Percentiles rank a stretch among this genome's conserved stretches.
phyloP scores from a whole-genome alignment of 2,113 vertebrate species.

The Aythya baeri region DNA sequence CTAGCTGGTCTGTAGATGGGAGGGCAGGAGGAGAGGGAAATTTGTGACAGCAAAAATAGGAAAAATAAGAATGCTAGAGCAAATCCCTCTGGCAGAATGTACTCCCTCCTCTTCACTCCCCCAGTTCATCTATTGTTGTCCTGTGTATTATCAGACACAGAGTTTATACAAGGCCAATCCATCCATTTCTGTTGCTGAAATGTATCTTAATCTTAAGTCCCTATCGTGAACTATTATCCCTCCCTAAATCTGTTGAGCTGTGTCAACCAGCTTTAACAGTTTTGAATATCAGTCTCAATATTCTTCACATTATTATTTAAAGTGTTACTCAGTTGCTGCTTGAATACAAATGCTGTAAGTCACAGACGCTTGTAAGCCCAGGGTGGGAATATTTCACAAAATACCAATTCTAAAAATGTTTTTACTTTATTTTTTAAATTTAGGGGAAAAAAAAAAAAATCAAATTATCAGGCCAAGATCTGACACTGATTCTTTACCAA shows the following conservation, averaged over 20 bases:
- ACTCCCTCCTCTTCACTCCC: neutral
- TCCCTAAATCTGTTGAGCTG: neutral
- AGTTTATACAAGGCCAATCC: neutral
- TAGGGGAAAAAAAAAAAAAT: neutral
- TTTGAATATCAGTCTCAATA: neutral
- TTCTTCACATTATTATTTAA: neutral
- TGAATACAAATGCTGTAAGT: neutral
- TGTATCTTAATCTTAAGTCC: neutral
- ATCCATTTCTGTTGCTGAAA: conserved; percentile 2
- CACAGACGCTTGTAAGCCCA: neutral
- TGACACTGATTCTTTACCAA: neutral
- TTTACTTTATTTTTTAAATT: neutral
- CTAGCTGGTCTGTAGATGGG: neutral
- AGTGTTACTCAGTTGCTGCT: neutral
- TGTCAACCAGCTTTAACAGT: neutral
- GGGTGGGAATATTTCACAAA: neutral
- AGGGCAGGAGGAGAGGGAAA: neutral
- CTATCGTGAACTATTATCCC: neutral
- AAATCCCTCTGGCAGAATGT: neutral
- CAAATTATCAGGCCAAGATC: neutral
- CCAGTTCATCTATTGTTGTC: conserved; percentile 3
- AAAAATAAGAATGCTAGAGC: neutral
- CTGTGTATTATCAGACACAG: neutral
- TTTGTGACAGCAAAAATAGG: neutral
- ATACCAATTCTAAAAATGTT: neutral